phyloP scores from a whole-genome alignment of 2,888 invertebrate species.

The Agonopterix arenella region DNA sequence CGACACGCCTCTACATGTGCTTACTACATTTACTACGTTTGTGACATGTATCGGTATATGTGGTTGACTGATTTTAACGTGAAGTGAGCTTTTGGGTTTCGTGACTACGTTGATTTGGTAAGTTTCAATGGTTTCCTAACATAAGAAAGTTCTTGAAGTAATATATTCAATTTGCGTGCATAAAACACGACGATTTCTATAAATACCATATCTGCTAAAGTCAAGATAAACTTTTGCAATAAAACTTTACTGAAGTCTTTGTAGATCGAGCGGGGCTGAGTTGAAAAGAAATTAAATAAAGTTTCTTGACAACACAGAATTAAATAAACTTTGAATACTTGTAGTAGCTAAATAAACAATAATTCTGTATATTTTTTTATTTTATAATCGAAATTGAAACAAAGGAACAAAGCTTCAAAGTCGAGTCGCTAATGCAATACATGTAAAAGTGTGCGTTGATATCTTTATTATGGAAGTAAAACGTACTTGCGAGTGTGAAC shows the following conservation, averaged over 20 bases:
- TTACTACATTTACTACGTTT: slow-evolving; percentile 48
- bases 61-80: slow-evolving; percentile 47
- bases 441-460: slow-evolving; percentile 19
- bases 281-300: too few relatives aligned
- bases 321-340: too few relatives aligned
- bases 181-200: too few relatives aligned
- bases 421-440: background rate
- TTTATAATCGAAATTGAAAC: too few relatives aligned
- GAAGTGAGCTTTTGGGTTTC: slow-evolving; percentile 29
- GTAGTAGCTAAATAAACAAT: background rate
- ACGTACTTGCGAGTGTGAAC: background rate
- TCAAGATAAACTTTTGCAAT: too few relatives aligned
- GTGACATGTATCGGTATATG: slow-evolving; percentile 50
- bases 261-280: too few relatives aligned
- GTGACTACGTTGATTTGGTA: slow-evolving; percentile 34
- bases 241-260: too few relatives aligned
- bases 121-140: slow-evolving; percentile 15
- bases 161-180: too few relatives aligned
- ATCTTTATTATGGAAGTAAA: slow-evolving; percentile 23
- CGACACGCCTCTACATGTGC: slow-evolving; percentile 58
- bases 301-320: too few relatives aligned
- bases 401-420: background rate
- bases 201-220: too few relatives aligned
- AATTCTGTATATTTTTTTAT: too few relatives aligned
- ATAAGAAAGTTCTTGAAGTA: too few relatives aligned